These are phyloP conservation scores for Ianthella basta DNA, from an alignment of 37 sponge, comb jelly and placozoan species.

Conservation along the genomic window DNA sequence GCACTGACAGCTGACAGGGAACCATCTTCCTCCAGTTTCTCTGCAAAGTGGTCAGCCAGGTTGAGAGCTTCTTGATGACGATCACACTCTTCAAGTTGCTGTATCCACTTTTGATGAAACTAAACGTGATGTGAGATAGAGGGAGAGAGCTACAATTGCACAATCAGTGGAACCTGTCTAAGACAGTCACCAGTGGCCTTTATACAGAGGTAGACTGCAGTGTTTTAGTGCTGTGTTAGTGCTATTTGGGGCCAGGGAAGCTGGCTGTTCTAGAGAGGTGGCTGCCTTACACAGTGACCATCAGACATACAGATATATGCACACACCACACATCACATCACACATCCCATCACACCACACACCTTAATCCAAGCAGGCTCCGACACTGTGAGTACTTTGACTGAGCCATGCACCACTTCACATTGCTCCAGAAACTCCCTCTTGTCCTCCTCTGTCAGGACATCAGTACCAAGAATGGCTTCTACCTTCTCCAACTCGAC, in stretches of 20 bases:
- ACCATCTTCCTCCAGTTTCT: slow-evolving; percentile 6
- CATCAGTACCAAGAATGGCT: background rate
- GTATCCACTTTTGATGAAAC: background rate
- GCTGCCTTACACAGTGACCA: background rate
- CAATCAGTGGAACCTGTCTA: too few relatives aligned
- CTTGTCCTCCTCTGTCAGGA: background rate
- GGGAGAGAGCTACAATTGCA: too few relatives aligned
- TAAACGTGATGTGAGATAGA: background rate
- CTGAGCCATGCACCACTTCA: too few relatives aligned
- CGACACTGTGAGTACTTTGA: too few relatives aligned
- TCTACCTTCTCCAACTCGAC: slow-evolving; percentile 24
- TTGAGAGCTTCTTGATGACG: background rate
- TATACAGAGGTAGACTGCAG: too few relatives aligned
- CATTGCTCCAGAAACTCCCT: background rate
- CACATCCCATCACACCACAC: too few relatives aligned
- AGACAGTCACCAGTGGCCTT: too few relatives aligned
- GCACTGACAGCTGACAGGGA: slow-evolving; percentile 1
- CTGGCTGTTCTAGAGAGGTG: background rate
- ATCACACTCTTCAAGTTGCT: background rate
- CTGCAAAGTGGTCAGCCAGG: background rate
- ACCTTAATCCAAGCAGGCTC: too few relatives aligned
- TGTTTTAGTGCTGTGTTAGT: too few relatives aligned
- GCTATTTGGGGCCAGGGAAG: too few relatives aligned
- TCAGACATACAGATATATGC: background rate
- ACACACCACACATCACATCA: too few relatives aligned